A percentile compares a stretch with the other conserved stretches of the same genome.
Conservation (phyloP, 2,888 invertebrate genomes). For the Drosophila phalerata region DNA sequence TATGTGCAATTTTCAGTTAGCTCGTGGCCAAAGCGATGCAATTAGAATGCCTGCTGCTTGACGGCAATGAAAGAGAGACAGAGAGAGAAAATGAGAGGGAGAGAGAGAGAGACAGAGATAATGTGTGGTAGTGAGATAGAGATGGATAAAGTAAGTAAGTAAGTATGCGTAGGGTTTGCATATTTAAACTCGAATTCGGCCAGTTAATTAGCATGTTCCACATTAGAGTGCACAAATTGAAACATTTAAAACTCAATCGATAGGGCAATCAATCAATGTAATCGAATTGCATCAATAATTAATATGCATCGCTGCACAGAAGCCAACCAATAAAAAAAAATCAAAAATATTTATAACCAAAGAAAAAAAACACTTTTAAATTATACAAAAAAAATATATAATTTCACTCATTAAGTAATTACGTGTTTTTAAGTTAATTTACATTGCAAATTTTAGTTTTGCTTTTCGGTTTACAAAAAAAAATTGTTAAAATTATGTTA, state of each 20-base stretch:
- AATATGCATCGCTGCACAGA: neutral
- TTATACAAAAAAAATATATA: too few relatives aligned
- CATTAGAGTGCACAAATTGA: neutral
- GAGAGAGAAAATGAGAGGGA: neutral
- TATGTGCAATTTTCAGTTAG: constrained; percentile 33
- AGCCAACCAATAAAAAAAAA: neutral
- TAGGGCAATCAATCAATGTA: constrained; percentile 22
- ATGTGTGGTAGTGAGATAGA: neutral
- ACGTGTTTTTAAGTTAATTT: too few relatives aligned
- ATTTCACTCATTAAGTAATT: too few relatives aligned
- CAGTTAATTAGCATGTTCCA: constrained; percentile 25
- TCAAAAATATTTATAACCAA: neutral
- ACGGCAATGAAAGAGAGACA: neutral
- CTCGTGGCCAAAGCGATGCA: constrained; percentile 35
- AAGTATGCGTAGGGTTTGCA: neutral
- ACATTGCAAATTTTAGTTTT: too few relatives aligned
- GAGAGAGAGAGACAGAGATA: neutral
- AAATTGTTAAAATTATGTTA: too few relatives aligned
- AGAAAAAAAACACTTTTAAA: too few relatives aligned
- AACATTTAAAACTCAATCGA: constrained; percentile 12
- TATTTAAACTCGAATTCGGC: constrained; percentile 6
- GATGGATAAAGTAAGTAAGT: neutral
- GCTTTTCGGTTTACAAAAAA: too few relatives aligned
- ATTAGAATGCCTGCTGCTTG: constrained; percentile 27
- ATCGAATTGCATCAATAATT: constrained; percentile 5